phyloP scores from a whole-genome alignment of 2,797 vertebrate species.

The Sylvia borin region DNA sequence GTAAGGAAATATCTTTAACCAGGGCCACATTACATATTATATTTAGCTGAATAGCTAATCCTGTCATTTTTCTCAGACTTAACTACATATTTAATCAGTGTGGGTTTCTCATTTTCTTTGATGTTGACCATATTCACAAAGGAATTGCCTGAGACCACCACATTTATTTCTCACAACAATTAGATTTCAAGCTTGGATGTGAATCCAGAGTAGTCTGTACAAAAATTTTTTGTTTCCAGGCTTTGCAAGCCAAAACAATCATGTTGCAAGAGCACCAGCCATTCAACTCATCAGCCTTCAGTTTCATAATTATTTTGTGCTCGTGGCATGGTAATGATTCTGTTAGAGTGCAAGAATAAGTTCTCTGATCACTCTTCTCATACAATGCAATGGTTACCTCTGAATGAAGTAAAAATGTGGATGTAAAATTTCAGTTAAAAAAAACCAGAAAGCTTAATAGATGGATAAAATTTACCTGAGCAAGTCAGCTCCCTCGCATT shows the following conservation, averaged over 20 bases:
- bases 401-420: background rate
- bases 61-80: background rate
- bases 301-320: background rate
- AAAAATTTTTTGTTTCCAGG: background rate
- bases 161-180: background rate
- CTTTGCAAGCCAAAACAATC: background rate
- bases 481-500: background rate
- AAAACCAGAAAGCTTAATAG: background rate
- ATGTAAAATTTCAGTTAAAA: background rate
- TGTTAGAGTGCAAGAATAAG: background rate
- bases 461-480: background rate
- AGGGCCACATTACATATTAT: background rate
- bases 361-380: background rate
- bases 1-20: background rate
- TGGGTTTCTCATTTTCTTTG: background rate
- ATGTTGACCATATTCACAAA: background rate
- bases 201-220: background rate
- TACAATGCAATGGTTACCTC: background rate
- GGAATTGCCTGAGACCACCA: background rate
- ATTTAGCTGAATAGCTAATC: background rate
- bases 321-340: accelerated
- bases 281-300: background rate
- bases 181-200: background rate
- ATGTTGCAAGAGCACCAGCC: background rate
- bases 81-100: background rate